Conservation (phyloP, 2,888 invertebrate genomes). For the Archips xylosteana region DNA sequence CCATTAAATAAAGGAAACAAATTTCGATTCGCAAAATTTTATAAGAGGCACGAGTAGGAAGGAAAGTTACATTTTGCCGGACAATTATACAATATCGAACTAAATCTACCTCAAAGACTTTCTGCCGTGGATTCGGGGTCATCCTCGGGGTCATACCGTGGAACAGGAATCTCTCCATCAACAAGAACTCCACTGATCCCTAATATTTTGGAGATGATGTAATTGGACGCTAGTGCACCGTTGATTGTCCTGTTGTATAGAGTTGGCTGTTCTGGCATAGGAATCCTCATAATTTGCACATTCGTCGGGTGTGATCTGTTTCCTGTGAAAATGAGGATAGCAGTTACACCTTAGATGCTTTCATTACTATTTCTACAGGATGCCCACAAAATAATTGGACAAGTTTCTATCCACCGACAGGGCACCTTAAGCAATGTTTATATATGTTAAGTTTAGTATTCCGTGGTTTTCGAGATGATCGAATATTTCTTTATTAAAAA, state of each 20-base stretch:
- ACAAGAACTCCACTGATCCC: conserved; percentile 44
- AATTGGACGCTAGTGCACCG: conserved; percentile 57
- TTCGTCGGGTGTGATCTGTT: not conserved
- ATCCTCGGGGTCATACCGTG: not conserved
- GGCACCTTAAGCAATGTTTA: no score
- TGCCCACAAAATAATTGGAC: no score
- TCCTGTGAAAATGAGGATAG: not conserved
- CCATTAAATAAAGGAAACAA: conserved; percentile 3
- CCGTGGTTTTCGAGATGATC: no score
- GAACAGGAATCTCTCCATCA: not conserved
- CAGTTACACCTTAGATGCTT: not conserved
- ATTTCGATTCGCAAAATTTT: conserved; percentile 10
- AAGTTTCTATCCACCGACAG: no score
- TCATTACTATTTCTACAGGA: not conserved
- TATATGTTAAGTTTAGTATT: no score
- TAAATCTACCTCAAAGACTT: conserved; percentile 5
- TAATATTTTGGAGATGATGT: conserved; percentile 59
- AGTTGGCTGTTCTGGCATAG: conserved; percentile 56
- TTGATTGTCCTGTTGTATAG: conserved; percentile 60
- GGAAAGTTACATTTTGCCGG: not conserved
- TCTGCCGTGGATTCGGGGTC: not conserved
- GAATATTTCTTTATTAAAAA: no score
- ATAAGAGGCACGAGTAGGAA: conserved; percentile 14
- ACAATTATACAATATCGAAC: conserved; percentile 7
- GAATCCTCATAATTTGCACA: conserved; percentile 1